These are phyloP conservation scores for Crioceris asparagi DNA, from an alignment of 2,888 invertebrate species.

Conservation along the genomic window DNA sequence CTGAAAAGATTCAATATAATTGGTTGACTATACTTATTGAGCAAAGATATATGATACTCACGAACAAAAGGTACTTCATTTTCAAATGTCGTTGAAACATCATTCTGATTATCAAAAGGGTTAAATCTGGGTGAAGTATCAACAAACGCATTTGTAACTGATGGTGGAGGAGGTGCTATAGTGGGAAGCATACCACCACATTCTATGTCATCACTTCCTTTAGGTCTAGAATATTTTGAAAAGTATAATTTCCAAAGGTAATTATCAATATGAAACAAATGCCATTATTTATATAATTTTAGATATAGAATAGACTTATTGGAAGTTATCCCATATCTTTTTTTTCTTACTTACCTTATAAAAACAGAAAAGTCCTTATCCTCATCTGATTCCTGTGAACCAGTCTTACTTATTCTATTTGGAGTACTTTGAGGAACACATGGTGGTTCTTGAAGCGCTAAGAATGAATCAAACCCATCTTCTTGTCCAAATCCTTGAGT, in stretches of 20 bases:
- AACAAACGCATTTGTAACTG: slow-evolving; percentile 40
- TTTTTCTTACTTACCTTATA: slow-evolving; percentile 49
- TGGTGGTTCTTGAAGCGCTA: slow-evolving; percentile 68
- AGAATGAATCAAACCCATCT: slow-evolving; percentile 69
- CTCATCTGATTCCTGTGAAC: slow-evolving; percentile 68
- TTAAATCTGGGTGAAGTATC: slow-evolving; percentile 61
- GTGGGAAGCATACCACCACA: slow-evolving; percentile 55
- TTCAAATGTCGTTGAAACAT: slow-evolving; percentile 36
- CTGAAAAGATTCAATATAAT: slow-evolving; percentile 14
- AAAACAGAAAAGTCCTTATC: slow-evolving; percentile 72
- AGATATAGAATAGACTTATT: too few species aligned
- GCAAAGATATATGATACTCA: too few species aligned
- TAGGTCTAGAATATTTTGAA: slow-evolving; percentile 43
- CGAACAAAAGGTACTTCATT: slow-evolving; percentile 33
- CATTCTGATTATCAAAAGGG: slow-evolving; percentile 61
- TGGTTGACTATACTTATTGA: too few species aligned
- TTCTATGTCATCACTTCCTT: slow-evolving; percentile 39
- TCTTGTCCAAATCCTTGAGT: slow-evolving; percentile 54
- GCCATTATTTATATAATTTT: background rate
- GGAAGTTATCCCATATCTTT: background rate
- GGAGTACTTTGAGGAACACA: slow-evolving; percentile 57
- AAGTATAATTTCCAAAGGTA: too few species aligned
- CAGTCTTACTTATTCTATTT: slow-evolving; percentile 46
- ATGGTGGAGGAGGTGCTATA: slow-evolving; percentile 61
- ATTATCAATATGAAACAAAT: too few species aligned